These are phyloP conservation scores for Leptinotarsa juncta DNA, from an alignment of 2,888 invertebrate species.

Conservation along the genomic window DNA sequence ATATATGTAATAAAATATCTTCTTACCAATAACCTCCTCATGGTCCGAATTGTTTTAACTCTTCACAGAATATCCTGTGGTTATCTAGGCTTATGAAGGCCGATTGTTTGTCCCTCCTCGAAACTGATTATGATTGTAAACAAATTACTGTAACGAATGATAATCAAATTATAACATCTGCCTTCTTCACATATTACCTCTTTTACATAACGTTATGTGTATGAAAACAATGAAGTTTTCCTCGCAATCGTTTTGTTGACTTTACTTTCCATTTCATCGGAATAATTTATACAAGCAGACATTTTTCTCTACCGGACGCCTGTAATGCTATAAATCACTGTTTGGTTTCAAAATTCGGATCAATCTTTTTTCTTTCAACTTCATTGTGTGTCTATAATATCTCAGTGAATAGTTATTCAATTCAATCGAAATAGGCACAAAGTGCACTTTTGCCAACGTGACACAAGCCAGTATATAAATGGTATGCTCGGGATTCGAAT, in stretches of 20 bases:
- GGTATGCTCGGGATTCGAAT: too few relatives aligned
- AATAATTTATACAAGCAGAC: neutral
- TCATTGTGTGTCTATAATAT: too few relatives aligned
- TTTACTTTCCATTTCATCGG: conserved; percentile 10
- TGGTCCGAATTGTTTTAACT: conserved; percentile 12
- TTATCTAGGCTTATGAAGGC: neutral
- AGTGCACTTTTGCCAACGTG: too few relatives aligned
- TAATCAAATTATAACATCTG: conserved; percentile 23
- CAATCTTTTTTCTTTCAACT: too few relatives aligned
- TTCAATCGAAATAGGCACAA: too few relatives aligned
- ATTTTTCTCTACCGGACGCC: too few relatives aligned
- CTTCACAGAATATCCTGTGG: neutral
- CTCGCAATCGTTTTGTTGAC: neutral
- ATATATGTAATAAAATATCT: neutral
- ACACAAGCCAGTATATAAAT: too few relatives aligned
- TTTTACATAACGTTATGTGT: conserved; percentile 14
- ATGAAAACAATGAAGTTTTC: neutral
- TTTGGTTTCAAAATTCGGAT: too few relatives aligned
- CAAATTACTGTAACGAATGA: conserved; percentile 9
- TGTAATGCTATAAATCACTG: too few relatives aligned
- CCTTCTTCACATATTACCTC: neutral
- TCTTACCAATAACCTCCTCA: conserved; percentile 22
- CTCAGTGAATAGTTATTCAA: too few relatives aligned
- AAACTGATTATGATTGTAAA: neutral
- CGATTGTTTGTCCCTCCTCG: conserved; percentile 13